Base-by-base conservation (phyloP, 2,797 vertebrate genomes). In the Molossus molossus region DNA sequence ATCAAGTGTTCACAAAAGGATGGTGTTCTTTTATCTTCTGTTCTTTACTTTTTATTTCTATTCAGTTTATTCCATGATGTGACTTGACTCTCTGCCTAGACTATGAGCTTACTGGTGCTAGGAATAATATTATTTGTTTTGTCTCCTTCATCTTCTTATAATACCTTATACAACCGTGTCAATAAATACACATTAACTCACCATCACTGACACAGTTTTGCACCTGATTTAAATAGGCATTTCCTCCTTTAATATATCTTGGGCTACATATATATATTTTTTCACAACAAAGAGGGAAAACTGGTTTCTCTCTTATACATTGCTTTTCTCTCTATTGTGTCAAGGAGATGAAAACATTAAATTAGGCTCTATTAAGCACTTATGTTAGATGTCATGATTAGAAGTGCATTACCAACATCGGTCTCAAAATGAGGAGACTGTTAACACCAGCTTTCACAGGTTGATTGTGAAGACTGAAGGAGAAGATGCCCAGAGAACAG, bases 341-440 rank as follows among this genome's bases (percentile, higher is more conserved):
- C 86, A 90, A 75, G 18, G 60, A 96, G 45, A 87, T 90, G 75
- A 85, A 60, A 92, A 95, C 87, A 90, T 94, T 95, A 93, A 95
- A 93, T 79, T 89, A 76, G 90, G 94, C 95, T 27, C 82, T 97
- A 87, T 82, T 85, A 97, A 97, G n/a, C 27, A 93, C 48, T 85
- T 94, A 62, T 92, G n/a, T 73, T 95, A 92, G 50, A 18, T 85
- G 64, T 14, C 65, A 76, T 90, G 84, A 90, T 96, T 90, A 91
- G 62, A 97, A 84, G 60, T 80, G 10, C 17, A 85, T 93, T 64
- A 75, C 25, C 77, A 85, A 65, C 53, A 94, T 93, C 27, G 72
- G 10, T 73, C 86, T 88, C 33, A 85, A 62, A 87, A 93, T 69
- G 57, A 90, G 10, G 18, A 91, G 69, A 81, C 96, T 93, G 82